A percentile compares a stretch with the other conserved stretches of the same genome.
These are phyloP conservation scores for Melikaiella ostensackeni DNA, from an alignment of 2,888 invertebrate genomes.

Conservation along the genomic window DNA sequence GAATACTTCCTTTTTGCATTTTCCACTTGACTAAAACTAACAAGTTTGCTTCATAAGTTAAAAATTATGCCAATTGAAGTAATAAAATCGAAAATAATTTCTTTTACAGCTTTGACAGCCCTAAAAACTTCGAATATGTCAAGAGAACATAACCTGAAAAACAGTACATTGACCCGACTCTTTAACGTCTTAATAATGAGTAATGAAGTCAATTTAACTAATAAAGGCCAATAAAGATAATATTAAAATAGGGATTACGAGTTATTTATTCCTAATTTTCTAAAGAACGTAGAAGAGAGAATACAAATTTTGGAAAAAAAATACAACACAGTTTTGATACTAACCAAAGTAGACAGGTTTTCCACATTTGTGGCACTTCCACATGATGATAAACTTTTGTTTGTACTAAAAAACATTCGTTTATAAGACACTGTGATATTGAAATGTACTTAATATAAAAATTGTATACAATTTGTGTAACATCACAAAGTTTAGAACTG, in stretches of 20 bases:
- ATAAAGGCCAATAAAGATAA: not conserved
- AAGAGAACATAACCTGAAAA: conserved; percentile 55
- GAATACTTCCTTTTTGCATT: not conserved
- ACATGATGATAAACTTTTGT: conserved; percentile 79
- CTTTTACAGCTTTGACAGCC: not conserved
- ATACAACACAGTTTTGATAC: conserved; percentile 46
- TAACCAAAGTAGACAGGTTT: conserved; percentile 89
- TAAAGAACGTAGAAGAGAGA: not conserved
- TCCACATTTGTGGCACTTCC: conserved; percentile 90
- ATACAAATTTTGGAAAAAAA: not conserved
- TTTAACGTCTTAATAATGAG: not conserved
- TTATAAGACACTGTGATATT: not conserved
- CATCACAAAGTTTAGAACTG: not conserved
- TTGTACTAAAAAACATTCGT: conserved; percentile 22
- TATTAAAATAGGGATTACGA: not conserved
- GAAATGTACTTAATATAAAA: not conserved
- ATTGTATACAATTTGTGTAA: not conserved
- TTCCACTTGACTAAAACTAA: not conserved
- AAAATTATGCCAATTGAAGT: not conserved
- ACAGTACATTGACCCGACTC: conserved; percentile 57
- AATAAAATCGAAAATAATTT: not conserved
- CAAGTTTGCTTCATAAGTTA: not conserved
- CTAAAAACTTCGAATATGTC: not conserved
- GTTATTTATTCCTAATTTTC: not conserved
- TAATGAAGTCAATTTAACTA: not conserved